phyloP scores from a whole-genome alignment of 2,888 invertebrate species.

The Aelia acuminata region DNA sequence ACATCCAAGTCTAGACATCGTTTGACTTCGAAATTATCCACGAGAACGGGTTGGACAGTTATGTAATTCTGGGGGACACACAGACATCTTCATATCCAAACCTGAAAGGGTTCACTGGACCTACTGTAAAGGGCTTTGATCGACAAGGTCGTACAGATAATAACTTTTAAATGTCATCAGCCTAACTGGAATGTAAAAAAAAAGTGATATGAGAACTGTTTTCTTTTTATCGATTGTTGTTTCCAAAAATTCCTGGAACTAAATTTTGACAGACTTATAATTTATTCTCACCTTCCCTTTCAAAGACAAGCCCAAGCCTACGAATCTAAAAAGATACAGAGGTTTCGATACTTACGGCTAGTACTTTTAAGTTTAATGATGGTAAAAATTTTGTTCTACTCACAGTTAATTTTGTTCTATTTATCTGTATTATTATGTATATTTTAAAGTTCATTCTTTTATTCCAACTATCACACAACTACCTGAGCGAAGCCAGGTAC shows the following conservation, averaged over 20 bases:
- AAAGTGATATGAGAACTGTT: background rate
- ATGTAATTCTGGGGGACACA: background rate
- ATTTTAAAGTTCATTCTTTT: too few relatives aligned
- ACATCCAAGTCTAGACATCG: background rate
- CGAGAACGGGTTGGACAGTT: background rate
- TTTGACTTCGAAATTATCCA: background rate
- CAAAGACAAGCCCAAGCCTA: too few relatives aligned
- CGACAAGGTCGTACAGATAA: conserved; percentile 12
- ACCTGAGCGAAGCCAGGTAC: too few relatives aligned
- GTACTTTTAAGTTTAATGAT: too few relatives aligned
- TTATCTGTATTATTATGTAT: too few relatives aligned
- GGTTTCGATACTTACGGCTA: too few relatives aligned
- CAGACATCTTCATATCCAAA: background rate
- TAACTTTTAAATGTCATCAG: conserved; percentile 31
- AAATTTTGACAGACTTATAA: background rate
- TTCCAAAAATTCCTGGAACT: background rate
- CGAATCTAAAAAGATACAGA: too few relatives aligned
- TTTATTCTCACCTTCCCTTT: background rate
- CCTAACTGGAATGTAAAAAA: conserved; percentile 13
- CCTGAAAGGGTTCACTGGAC: background rate
- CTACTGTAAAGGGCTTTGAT: background rate
- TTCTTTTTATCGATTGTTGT: background rate
- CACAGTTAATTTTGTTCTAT: too few relatives aligned
- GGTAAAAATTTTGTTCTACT: too few relatives aligned
- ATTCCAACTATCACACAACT: too few relatives aligned